Base-by-base conservation (phyloP, 2,797 vertebrate genomes). In the Mus minutoides region DNA sequence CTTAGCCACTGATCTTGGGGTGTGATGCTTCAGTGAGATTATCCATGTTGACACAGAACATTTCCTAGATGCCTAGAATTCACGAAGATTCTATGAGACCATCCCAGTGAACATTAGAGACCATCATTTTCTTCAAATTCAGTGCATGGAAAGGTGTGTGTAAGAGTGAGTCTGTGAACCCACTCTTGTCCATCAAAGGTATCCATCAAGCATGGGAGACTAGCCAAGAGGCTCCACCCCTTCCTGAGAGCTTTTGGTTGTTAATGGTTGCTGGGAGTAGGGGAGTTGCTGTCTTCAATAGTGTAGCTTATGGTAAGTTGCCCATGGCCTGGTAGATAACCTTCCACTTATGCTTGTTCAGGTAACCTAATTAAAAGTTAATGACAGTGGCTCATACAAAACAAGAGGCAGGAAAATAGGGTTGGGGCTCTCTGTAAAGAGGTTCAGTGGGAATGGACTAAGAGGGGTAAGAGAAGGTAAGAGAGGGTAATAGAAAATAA, bases 31-130 rank as follows among this genome's bases (percentile, higher is more conserved):
- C 37, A 90, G 9, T 10, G 92, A 80, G 92, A 90, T 76, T 5
- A 83, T 95, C 16, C n/a, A 67, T 87, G 85, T 95, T 46, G 79
- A 88, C 26, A 82, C 17, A 54, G 91, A 90, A 54, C 91, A 7
- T 26, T 49, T 78, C 49, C 17, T 29, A 29, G 80, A 86, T 90
- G 24, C 43, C 75, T 78, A 16, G 21, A 94, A 46, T 13, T 67
- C 54, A 82, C 11, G 37, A 92, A 69, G 52, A 91, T 76, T 75
- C 82, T 56, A 21, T 46, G 2, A 84, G 0, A 56, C 5, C 0
- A 34, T 73, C 10, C 24, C 17, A 58, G 29, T 79, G 29, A 11
- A 60, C 77, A 79, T 71, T 79, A 34, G 78, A 89, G 82, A 78
- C 19, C 24, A 54, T 7, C 2, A 49, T 7, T 0, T 0, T 80